Conservation (phyloP, 2,797 vertebrate genomes). For the Bucorvus abyssinicus region DNA sequence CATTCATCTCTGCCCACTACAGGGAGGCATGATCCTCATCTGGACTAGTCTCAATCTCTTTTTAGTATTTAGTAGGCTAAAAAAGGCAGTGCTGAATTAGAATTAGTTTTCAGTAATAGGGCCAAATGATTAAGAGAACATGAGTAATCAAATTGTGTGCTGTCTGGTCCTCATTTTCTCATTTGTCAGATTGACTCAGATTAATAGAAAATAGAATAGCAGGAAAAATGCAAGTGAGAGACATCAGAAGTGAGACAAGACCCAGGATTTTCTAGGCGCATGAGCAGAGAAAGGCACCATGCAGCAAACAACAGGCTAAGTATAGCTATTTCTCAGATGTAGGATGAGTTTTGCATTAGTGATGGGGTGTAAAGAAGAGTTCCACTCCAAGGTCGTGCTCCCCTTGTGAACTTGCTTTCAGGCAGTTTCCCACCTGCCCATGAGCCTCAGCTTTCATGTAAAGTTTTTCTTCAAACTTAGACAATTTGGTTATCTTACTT, state of each 20-base stretch:
- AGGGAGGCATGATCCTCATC: not conserved
- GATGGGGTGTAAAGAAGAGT: not conserved
- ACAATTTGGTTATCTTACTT: not conserved
- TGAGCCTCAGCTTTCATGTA: not conserved
- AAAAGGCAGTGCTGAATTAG: not conserved
- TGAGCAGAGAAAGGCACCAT: not conserved
- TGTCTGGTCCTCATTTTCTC: slow-evolving; percentile 23
- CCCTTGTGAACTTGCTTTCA: not conserved
- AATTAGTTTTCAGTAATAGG: not conserved
- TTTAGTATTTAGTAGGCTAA: not conserved
- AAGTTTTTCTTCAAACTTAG: not conserved
- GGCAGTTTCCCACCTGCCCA: not conserved
- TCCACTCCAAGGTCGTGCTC: not conserved
- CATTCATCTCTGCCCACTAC: not conserved
- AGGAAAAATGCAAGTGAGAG: not conserved
- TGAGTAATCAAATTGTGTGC: not conserved
- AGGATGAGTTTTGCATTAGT: not conserved
- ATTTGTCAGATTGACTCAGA: slow-evolving; percentile 4
- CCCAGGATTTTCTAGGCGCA: not conserved
- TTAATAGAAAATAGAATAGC: slow-evolving; percentile 31
- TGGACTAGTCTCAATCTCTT: not conserved
- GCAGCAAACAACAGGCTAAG: not conserved
- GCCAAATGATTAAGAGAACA: slow-evolving; percentile 8
- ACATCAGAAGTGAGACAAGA: not conserved
- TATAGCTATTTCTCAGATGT: not conserved